A percentile compares a stretch with the other conserved stretches of the same genome.
phyloP scores from a whole-genome alignment of 37 sponge, comb jelly and placozoan species.

The Theonella swinhoei region DNA sequence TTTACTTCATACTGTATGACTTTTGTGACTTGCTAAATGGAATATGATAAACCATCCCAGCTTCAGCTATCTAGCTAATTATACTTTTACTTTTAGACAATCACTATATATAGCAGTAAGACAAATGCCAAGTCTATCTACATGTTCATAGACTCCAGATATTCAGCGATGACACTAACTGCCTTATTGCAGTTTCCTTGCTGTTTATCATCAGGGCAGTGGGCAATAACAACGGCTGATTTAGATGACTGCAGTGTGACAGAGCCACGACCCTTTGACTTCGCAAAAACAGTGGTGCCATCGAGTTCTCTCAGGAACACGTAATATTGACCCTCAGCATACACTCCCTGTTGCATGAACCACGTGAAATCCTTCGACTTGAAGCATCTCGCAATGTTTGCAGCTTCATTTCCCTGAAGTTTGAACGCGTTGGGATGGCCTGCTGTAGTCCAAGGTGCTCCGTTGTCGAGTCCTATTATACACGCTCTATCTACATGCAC shows the following conservation, averaged over 20 bases:
- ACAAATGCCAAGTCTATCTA: too few species aligned
- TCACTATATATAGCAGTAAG: too few species aligned
- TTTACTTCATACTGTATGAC: too few species aligned
- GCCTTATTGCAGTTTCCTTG: conserved; percentile 88
- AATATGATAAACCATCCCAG: too few species aligned
- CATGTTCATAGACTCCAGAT: conserved; percentile 76
- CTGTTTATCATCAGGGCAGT: conserved; percentile 83
- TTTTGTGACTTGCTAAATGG: too few species aligned
- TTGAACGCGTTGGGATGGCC: conserved; percentile 56
- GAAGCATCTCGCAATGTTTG: conserved; percentile 72
- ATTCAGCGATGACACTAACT: conserved; percentile 81
- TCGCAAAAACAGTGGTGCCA: conserved; percentile 63
- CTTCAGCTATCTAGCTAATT: too few species aligned
- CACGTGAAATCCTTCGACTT: conserved; percentile 82
- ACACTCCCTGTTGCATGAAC: conserved; percentile 66
- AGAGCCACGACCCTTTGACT: conserved; percentile 71
- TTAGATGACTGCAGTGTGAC: conserved; percentile 79
- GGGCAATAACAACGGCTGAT: conserved; percentile 85
- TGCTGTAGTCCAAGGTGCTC: conserved; percentile 71
- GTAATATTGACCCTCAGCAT: conserved; percentile 60
- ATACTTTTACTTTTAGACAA: too few species aligned
- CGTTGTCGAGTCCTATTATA: conserved; percentile 83
- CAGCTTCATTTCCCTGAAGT: conserved; percentile 43
- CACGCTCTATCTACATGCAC: conserved; percentile 62
- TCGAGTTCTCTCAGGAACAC: conserved; percentile 84